phyloP scores from a whole-genome alignment of 2,797 vertebrate species.

The Cyclopterus lumpus region DNA sequence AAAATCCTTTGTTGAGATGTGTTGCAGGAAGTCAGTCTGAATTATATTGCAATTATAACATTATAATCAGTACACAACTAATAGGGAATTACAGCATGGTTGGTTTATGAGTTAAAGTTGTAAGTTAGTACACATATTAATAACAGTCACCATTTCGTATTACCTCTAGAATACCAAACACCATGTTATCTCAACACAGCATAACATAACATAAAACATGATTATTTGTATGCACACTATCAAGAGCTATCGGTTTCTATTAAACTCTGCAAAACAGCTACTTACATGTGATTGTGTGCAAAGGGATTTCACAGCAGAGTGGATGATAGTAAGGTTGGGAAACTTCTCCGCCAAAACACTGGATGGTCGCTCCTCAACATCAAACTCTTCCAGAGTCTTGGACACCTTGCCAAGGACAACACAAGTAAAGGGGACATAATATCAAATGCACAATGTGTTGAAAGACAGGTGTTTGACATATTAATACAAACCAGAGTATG shows the following conservation, averaged over 20 bases:
- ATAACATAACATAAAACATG: fast-evolving
- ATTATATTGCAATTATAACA: not conserved
- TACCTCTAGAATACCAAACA: not conserved
- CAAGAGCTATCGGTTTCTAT: not conserved
- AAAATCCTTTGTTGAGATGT: not conserved
- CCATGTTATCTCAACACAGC: not conserved
- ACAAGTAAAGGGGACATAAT: not conserved
- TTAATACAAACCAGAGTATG: not conserved
- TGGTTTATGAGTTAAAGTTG: not conserved
- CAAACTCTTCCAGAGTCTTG: conserved; percentile 91
- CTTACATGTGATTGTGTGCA: conserved; percentile 87
- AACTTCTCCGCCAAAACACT: conserved; percentile 86
- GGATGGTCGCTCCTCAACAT: conserved; percentile 89
- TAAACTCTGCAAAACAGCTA: not conserved
- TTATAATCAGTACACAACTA: not conserved
- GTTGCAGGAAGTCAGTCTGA: not conserved
- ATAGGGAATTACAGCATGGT: not conserved
- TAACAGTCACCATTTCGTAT: not conserved
- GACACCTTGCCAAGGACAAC: conserved; percentile 84
- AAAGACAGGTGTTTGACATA: not conserved
- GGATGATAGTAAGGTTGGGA: conserved; percentile 90
- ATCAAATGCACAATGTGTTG: not conserved
- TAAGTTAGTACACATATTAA: not conserved
- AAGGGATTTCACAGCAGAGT: conserved; percentile 87
- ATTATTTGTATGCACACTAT: not conserved